Evolutionary conservation across 2,888 invertebrate genomes (phyloP), one percentile per base, ranked within the genome.

Genomic region (Julus scanicus): DNA sequence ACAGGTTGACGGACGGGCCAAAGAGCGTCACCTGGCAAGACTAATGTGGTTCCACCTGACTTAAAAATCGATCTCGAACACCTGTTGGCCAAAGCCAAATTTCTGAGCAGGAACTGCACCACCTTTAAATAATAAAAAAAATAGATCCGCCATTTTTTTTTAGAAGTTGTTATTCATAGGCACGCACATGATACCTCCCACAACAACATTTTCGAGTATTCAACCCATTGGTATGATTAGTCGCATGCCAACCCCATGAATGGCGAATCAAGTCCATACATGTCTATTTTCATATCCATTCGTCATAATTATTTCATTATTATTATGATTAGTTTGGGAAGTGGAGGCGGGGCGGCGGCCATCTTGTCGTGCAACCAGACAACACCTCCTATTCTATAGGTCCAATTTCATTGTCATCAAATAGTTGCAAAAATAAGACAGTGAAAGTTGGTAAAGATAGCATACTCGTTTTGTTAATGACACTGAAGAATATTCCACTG

Each of bases 21-120:
- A 63, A 63, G 63, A 63, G 63, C 63, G n/a, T 63, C 63, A 63
- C 63, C 63, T 63, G 63, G 63, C 63, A n/a, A 63, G 63, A 63
- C 63, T 63, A 63, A 63, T 63, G n/a, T 63, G 63, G 63, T n/a
- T 63, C 63, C 63, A 63, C 63, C 63, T 63, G 63, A 63, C 63
- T 63, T 63, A 63, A 63, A 63, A 63, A 63, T 63, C 63, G 63
- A 63, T 63, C 63, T 63, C 17, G n/a, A 63, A 17, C 63, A 63
- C 63, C 63, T 63, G 63, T 63, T 63, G 53, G 53, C 8, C 53
- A 15, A 53, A 53, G 63, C 5, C n/a, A n/a, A 63, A 63, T 63
- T 63, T 63, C 63, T n/a, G 17, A 63, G n/a, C 17, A 63, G 63
- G 17, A 63, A 63, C n/a, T 13, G 63, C 3, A 15, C 17, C 63